phyloP scores from a whole-genome alignment of 2,113 vertebrate genomes.

The Xyliphius kryptos region DNA sequence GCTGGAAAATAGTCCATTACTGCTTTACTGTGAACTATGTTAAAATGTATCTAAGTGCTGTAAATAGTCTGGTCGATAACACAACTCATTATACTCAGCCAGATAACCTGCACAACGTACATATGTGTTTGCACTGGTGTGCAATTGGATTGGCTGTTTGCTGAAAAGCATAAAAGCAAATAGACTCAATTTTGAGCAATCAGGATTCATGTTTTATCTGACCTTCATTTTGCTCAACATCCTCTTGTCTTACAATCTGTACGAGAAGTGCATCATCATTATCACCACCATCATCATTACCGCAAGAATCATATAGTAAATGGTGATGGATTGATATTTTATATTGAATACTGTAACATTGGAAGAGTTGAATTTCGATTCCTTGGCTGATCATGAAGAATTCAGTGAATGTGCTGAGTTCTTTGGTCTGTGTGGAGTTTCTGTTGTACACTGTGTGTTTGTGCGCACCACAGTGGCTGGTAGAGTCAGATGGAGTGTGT shows the following conservation, averaged over 20 bases:
- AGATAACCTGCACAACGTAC: slow-evolving; percentile 2
- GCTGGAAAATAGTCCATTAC: too few relatives aligned
- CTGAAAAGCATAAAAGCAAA: slow-evolving; percentile 34
- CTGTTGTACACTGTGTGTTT: slow-evolving; percentile 45
- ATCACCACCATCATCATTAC: slow-evolving; percentile 6
- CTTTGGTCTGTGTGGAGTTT: slow-evolving; percentile 49
- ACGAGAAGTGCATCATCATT: slow-evolving; percentile 1
- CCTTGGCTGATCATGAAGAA: slow-evolving; percentile 37
- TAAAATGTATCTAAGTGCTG: slow-evolving; percentile 10
- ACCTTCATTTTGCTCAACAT: background rate
- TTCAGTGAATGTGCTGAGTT: slow-evolving; percentile 36
- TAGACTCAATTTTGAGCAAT: slow-evolving; percentile 18
- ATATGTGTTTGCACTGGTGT: slow-evolving; percentile 17
- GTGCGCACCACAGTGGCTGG: slow-evolving; percentile 43
- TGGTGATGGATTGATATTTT: background rate
- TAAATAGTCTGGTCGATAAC: slow-evolving; percentile 14
- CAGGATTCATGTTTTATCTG: slow-evolving; percentile 1
- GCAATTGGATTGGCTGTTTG: slow-evolving; percentile 5
- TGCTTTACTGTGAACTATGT: background rate
- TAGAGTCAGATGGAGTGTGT: slow-evolving; percentile 22
- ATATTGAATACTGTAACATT: slow-evolving; percentile 1
- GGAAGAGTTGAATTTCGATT: background rate
- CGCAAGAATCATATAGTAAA: too few relatives aligned
- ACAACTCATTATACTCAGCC: slow-evolving; percentile 10
- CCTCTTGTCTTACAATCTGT: background rate